Percentiles rank a stretch among this genome's conserved stretches.
Conservation (phyloP, 1,140 invertebrate species). For the Anoplophora glabripennis region DNA sequence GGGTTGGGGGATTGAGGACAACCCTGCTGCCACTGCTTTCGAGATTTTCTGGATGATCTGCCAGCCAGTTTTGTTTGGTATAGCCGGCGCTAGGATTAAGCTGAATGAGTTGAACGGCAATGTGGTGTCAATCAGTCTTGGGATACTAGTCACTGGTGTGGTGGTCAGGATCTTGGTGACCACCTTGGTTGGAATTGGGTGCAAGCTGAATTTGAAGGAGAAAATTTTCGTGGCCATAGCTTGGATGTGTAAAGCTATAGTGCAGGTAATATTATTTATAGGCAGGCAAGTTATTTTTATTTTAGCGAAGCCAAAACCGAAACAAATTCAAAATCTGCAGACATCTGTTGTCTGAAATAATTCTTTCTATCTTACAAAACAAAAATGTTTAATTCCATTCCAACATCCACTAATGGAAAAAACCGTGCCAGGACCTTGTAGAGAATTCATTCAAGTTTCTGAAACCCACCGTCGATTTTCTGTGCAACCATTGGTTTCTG, state of each 20-base stretch:
- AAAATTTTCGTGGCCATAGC: constrained; percentile 84
- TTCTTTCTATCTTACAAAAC: no score
- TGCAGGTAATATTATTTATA: constrained; percentile 69
- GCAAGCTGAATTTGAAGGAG: constrained; percentile 70
- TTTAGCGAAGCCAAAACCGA: no score
- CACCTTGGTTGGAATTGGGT: constrained; percentile 63
- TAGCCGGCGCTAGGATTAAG: constrained; percentile 85
- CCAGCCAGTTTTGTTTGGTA: constrained; percentile 80
- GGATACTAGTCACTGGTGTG: constrained; percentile 60
- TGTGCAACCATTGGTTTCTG: no score
- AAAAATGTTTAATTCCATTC: no score
- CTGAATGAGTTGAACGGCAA: constrained; percentile 63
- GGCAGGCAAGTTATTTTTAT: no score
- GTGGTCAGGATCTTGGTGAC: constrained; percentile 65
- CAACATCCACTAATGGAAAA: no score
- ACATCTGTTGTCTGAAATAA: no score
- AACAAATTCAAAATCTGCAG: no score
- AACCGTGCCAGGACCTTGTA: no score
- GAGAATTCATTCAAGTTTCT: no score
- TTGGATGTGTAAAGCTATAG: constrained; percentile 94
- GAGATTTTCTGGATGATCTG: constrained; percentile 92
- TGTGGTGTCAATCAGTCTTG: constrained; percentile 61
- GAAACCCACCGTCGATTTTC: no score
- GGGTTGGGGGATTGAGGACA: constrained; percentile 79
- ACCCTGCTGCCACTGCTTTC: constrained; percentile 77